These are phyloP conservation scores for Macrostomum lignano DNA, from an alignment of 1,140 invertebrate genomes.

Conservation along the genomic window DNA sequence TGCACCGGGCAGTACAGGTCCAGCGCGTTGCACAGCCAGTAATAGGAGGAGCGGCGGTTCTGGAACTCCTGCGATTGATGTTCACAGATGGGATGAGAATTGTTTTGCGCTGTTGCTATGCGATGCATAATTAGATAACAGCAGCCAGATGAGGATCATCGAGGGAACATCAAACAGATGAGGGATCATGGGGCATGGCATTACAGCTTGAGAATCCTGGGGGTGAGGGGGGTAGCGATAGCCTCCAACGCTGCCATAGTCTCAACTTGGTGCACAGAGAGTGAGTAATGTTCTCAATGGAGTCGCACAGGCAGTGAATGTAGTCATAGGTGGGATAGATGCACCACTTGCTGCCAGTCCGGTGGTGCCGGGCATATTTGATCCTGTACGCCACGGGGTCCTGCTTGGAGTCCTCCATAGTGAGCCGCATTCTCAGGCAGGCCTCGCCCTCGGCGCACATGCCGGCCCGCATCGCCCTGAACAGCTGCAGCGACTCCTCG, in stretches of 20 bases:
- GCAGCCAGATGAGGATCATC: too few species aligned
- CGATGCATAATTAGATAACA: too few species aligned
- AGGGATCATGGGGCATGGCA: too few species aligned
- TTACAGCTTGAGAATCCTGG: too few species aligned
- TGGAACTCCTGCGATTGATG: too few species aligned
- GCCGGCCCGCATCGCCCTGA: conserved; percentile 91
- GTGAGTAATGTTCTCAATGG: conserved; percentile 89
- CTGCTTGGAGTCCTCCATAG: conserved; percentile 83
- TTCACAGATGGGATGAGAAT: too few species aligned
- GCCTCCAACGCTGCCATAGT: too few species aligned
- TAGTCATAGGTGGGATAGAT: conserved; percentile 99
- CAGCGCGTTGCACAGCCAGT: conserved; percentile 88
- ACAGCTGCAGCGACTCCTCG: conserved; percentile 58
- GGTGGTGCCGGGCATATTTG: conserved; percentile 67
- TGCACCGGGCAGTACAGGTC: conserved; percentile 93
- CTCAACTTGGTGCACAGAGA: conserved; percentile 96
- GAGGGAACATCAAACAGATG: too few species aligned
- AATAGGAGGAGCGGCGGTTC: conserved; percentile 72
- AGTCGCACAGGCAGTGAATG: conserved; percentile 92
- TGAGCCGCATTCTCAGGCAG: conserved; percentile 74
- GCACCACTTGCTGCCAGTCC: conserved; percentile 73
- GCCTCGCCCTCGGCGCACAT: conserved; percentile 82
- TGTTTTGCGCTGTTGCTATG: too few species aligned
- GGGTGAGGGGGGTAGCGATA: too few species aligned
- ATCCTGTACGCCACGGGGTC: conserved; percentile 94